A percentile compares a stretch with the other conserved stretches of the same genome.
Conservation (phyloP, 2,113 vertebrate genomes). For the Labeo rohita region DNA sequence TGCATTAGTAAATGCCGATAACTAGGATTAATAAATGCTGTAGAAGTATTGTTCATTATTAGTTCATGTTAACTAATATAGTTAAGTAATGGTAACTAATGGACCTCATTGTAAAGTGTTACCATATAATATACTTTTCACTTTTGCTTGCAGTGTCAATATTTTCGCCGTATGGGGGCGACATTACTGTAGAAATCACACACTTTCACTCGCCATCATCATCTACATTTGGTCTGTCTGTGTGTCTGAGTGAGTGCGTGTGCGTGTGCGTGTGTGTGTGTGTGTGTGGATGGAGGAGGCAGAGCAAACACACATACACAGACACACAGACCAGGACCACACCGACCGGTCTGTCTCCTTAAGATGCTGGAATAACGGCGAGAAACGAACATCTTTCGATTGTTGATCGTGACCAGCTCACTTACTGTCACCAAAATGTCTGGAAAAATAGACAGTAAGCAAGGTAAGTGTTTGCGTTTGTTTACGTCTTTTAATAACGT, state of each 20-base stretch:
- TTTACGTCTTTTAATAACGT: not conserved
- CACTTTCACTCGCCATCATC: not conserved
- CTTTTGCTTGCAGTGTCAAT: not conserved
- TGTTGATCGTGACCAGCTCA: not conserved
- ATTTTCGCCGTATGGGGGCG: not conserved
- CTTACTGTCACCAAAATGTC: constrained; percentile 74
- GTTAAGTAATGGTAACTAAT: no score
- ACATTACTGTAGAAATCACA: constrained; percentile 23
- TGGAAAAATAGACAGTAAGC: constrained; percentile 82
- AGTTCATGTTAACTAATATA: no score
- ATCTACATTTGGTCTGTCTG: not conserved
- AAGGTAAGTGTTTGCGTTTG: constrained; percentile 71
- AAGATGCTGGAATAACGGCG: constrained; percentile 57
- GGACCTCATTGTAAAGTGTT: no score
- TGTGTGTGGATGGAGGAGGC: constrained; percentile 2
- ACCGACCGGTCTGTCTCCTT: constrained; percentile 20
- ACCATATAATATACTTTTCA: not conserved
- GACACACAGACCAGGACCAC: constrained; percentile 23
- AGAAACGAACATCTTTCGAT: not conserved
- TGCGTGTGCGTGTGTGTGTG: not conserved
- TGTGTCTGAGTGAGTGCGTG: not conserved
- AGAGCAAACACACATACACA: constrained; percentile 36
- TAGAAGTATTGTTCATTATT: no score
- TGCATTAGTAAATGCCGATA: no score
- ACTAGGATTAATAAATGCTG: no score